A percentile compares a stretch with the other conserved stretches of the same genome.
Evolutionary conservation across 1,140 invertebrate genomes (phyloP).

Genomic region (Popillia japonica): DNA sequence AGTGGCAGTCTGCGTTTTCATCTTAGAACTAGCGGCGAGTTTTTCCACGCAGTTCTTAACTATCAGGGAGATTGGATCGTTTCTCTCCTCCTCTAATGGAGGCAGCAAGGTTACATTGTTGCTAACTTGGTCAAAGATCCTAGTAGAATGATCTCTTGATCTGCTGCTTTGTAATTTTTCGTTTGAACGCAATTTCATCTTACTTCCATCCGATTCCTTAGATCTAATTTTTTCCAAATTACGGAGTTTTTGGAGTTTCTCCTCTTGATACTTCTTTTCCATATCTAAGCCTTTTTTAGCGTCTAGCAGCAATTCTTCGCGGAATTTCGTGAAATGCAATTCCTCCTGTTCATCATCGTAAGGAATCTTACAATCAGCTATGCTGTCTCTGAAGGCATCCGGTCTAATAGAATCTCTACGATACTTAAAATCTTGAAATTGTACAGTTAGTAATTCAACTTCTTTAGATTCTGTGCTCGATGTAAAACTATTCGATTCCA

Average conservation of each 20-base stretch:
- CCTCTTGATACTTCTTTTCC: not conserved
- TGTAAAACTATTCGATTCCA: not conserved
- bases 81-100: not conserved
- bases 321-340: not conserved
- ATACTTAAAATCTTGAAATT: no score
- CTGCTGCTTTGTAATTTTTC: not conserved
- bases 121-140: not conserved
- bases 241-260: not conserved
- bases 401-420: no score
- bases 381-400: no score
- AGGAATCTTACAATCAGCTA: no score
- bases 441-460: no score
- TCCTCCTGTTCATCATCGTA: not conserved
- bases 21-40: not conserved
- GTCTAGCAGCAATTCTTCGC: not conserved
- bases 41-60: slow-evolving; percentile 1
- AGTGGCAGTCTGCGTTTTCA: not conserved
- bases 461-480: not conserved
- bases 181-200: not conserved
- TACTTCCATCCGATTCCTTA: not conserved
- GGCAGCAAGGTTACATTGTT: not conserved
- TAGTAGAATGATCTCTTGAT: not conserved
- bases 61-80: not conserved
- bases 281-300: not conserved
- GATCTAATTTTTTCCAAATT: not conserved